phyloP scores from a whole-genome alignment of 2,113 vertebrate species.

The Xerus inauris region DNA sequence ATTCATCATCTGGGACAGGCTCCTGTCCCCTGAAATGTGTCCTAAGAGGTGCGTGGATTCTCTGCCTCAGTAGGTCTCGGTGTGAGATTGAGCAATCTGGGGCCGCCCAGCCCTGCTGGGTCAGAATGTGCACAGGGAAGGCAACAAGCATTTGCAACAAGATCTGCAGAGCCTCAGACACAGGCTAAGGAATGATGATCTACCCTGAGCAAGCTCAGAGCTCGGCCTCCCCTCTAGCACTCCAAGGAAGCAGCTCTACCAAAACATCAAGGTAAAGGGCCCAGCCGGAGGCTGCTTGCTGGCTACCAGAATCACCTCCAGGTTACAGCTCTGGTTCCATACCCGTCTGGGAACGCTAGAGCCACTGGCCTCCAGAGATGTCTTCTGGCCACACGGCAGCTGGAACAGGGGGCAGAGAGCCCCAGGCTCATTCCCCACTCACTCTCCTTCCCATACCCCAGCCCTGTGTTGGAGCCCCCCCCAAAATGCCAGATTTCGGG shows the following conservation, averaged over 20 bases:
- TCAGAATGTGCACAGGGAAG: neutral
- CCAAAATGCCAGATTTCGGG: neutral
- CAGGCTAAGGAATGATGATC: neutral
- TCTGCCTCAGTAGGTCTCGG: neutral
- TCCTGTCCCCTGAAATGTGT: neutral
- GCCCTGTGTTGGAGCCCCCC: slow-evolving; percentile 39
- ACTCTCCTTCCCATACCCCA: neutral
- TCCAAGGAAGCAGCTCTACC: neutral
- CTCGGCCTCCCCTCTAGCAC: rapidly evolving
- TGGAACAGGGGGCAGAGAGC: rapidly evolving
- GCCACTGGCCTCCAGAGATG: neutral
- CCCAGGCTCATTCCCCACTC: neutral
- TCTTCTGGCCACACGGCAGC: rapidly evolving
- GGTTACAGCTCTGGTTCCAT: neutral
- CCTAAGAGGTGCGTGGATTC: neutral
- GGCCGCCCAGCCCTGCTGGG: neutral
- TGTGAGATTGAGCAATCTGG: neutral
- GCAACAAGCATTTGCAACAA: rapidly evolving
- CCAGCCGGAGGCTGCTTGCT: neutral
- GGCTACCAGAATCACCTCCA: neutral
- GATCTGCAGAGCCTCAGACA: neutral
- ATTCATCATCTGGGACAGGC: no score
- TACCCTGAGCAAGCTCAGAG: no score
- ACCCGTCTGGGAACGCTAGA: slow-evolving; percentile 50
- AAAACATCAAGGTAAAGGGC: neutral